Evolutionary conservation across 2,888 invertebrate species (phyloP).

Genomic region (Thereva nobilitata): DNA sequence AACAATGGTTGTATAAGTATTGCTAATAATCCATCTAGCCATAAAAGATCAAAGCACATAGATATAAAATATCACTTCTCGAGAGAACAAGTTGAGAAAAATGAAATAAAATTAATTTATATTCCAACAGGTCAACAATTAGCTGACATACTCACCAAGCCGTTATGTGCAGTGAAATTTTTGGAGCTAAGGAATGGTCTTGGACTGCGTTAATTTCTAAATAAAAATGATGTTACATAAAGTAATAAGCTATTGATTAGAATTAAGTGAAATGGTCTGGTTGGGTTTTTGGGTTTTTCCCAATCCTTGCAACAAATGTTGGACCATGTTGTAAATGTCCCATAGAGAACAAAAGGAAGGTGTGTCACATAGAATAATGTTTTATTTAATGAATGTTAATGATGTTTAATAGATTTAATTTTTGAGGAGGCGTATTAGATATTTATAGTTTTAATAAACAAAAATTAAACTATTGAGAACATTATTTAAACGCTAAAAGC

Average conservation of each 20-base stretch:
- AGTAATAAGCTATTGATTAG: slow-evolving; percentile 16
- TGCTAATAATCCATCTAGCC: slow-evolving; percentile 38
- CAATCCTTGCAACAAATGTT: slow-evolving; percentile 39
- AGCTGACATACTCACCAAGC: slow-evolving; percentile 38
- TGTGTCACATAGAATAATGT: too few species aligned
- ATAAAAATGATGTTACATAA: too few species aligned
- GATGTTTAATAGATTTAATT: too few species aligned
- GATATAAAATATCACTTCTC: slow-evolving; percentile 35
- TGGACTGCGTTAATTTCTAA: too few species aligned
- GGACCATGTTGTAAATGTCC: too few species aligned
- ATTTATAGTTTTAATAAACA: too few species aligned
- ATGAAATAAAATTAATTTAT: slow-evolving; percentile 35
- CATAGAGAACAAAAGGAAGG: too few species aligned
- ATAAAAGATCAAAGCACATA: slow-evolving; percentile 36
- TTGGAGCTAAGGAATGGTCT: neutral
- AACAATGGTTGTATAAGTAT: slow-evolving; percentile 37
- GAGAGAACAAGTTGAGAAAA: slow-evolving; percentile 38
- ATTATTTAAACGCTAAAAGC: too few species aligned
- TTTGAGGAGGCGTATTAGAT: too few species aligned
- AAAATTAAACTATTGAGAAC: too few species aligned
- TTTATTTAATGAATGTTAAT: too few species aligned
- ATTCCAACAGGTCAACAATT: slow-evolving; percentile 39
- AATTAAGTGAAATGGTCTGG: slow-evolving; percentile 19
- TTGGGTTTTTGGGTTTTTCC: slow-evolving; percentile 35
- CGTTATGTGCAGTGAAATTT: slow-evolving; percentile 34